phyloP scores from a whole-genome alignment of 2,113 vertebrate species.

The Chlamydotis undulata region DNA sequence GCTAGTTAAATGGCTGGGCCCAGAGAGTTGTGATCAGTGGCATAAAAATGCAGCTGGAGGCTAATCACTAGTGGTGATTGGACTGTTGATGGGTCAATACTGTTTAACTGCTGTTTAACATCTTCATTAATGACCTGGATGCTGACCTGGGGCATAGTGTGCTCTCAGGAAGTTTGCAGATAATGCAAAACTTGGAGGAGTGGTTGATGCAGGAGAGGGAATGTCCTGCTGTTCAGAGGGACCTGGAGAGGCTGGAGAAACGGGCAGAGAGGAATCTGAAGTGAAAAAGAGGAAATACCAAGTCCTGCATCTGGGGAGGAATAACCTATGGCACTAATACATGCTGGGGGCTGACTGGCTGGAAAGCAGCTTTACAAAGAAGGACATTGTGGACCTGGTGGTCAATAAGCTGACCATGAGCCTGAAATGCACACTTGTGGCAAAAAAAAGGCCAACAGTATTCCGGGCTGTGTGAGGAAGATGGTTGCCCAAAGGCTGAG shows the following conservation, averaged over 20 bases:
- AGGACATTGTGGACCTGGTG: not conserved
- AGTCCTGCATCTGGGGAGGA: too few relatives aligned
- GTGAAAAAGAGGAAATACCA: too few relatives aligned
- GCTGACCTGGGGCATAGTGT: too few relatives aligned
- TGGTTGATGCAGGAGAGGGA: too few relatives aligned
- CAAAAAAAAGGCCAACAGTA: not conserved
- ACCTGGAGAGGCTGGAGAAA: too few relatives aligned
- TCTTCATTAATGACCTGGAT: not conserved
- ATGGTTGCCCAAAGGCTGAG: not conserved
- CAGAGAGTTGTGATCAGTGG: not conserved
- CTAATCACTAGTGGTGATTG: not conserved
- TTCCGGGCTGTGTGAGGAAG: not conserved
- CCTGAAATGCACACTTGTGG: not conserved
- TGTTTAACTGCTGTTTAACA: not conserved
- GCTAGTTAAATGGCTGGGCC: not conserved
- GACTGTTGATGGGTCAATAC: not conserved
- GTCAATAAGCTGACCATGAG: not conserved
- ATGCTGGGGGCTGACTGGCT: not conserved
- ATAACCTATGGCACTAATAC: not conserved
- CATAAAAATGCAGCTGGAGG: not conserved
- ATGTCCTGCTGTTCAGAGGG: too few relatives aligned
- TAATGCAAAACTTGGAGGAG: too few relatives aligned
- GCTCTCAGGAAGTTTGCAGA: too few relatives aligned
- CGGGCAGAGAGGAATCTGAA: too few relatives aligned
- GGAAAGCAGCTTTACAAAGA: not conserved